Conservation (phyloP, 2,888 invertebrate species). For the Ophioninae sp. region DNA sequence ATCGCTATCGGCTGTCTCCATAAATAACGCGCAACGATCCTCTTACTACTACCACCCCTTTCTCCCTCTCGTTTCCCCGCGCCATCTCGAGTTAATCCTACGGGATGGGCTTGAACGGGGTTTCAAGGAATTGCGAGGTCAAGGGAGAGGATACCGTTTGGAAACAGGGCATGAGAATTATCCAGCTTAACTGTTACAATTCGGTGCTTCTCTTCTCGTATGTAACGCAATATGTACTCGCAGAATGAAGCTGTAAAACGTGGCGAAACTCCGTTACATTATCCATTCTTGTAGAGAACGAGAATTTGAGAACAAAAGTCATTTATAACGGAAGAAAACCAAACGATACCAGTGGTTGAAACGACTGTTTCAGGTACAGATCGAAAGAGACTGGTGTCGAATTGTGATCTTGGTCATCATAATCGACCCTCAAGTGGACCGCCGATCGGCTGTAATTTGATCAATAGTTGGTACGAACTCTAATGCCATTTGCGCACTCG, state of each 20-base stretch:
- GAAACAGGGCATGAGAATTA: conserved; percentile 45
- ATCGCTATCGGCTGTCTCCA: conserved; percentile 74
- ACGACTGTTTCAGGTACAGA: background rate
- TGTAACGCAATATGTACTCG: conserved; percentile 37
- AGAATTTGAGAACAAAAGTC: background rate
- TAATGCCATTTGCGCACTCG: background rate
- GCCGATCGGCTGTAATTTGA: background rate
- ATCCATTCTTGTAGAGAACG: conserved; percentile 22
- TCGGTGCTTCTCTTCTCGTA: conserved; percentile 33
- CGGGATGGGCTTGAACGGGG: conserved; percentile 29
- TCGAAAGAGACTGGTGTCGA: background rate
- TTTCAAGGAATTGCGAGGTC: conserved; percentile 12
- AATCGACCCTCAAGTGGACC: background rate
- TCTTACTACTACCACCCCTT: conserved; percentile 52
- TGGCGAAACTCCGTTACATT: conserved; percentile 27
- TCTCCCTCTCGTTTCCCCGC: conserved; percentile 44
- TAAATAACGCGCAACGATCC: conserved; percentile 73
- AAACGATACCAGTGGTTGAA: conserved; percentile 3
- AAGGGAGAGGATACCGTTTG: conserved; percentile 22
- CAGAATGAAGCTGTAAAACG: conserved; percentile 23
- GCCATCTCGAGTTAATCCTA: conserved; percentile 33
- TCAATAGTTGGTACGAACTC: background rate
- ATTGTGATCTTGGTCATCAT: background rate
- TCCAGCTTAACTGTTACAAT: conserved; percentile 48
- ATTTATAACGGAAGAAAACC: background rate